Percentiles rank a stretch among this genome's conserved stretches.
Conservation (phyloP, 2,797 vertebrate species). For the Clamator glandarius region DNA sequence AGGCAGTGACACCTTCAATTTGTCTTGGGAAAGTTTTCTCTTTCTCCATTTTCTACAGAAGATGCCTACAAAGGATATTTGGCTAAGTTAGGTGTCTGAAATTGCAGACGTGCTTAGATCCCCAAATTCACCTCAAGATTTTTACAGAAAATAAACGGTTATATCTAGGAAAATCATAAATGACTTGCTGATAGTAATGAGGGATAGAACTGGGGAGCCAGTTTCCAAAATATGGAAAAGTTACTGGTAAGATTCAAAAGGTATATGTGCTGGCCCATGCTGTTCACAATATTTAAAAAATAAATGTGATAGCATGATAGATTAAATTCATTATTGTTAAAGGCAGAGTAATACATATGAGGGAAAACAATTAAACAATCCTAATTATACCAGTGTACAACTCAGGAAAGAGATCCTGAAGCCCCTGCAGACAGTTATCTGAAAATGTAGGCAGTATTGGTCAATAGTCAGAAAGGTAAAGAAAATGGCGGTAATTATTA, state of each 20-base stretch:
- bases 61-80: neutral
- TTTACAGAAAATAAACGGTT: neutral
- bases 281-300: neutral
- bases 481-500: neutral
- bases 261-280: neutral
- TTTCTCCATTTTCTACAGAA: neutral
- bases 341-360: neutral
- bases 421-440: neutral
- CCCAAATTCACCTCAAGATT: neutral
- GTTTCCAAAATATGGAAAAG: neutral
- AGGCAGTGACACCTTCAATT: neutral
- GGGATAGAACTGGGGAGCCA: neutral
- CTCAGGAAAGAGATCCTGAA: neutral
- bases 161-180: neutral
- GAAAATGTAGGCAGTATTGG: neutral
- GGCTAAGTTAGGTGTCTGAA: neutral
- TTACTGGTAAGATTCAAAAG: neutral
- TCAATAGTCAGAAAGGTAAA: neutral
- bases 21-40: neutral
- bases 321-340: neutral
- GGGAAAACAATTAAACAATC: neutral
- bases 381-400: neutral
- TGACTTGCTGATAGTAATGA: neutral
- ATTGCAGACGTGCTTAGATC: neutral
- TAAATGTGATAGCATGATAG: neutral